Evolutionary conservation across 2,113 vertebrate genomes (phyloP).

Genomic region (Solenodon paradoxus): DNA sequence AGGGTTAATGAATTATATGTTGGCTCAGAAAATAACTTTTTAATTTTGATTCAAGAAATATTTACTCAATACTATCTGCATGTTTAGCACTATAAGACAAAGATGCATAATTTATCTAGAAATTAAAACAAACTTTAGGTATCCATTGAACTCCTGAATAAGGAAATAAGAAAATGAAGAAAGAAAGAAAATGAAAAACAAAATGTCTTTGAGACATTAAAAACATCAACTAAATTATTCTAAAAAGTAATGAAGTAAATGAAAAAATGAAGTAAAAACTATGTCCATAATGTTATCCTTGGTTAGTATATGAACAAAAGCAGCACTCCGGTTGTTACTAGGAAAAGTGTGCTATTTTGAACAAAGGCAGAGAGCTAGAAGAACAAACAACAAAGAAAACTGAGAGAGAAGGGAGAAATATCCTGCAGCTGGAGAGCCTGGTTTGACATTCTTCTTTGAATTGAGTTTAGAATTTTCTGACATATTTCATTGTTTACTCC

Average conservation of each 20-base stretch:
- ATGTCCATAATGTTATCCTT: neutral
- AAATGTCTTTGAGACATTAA: neutral
- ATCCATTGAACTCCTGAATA: neutral
- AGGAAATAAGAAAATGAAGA: neutral
- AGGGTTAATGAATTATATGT: neutral
- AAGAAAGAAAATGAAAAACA: neutral
- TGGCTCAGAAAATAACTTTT: neutral
- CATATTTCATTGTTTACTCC: neutral
- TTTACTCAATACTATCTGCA: neutral
- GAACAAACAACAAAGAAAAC: neutral
- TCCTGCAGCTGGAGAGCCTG: neutral
- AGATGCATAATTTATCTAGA: neutral
- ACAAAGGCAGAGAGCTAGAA: neutral
- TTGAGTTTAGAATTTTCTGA: neutral
- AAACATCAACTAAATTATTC: neutral
- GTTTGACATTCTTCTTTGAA: neutral
- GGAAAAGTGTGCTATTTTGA: neutral
- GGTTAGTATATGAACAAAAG: neutral
- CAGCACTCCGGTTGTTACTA: neutral
- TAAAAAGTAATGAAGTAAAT: neutral
- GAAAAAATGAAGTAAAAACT: neutral
- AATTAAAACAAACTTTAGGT: neutral
- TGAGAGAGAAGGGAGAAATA: neutral
- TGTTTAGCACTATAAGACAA: neutral
- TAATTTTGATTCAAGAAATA: neutral